Percentiles rank a stretch among this genome's conserved stretches.
phyloP scores from a whole-genome alignment of 2,113 vertebrate genomes.

The Steatornis caripensis region DNA sequence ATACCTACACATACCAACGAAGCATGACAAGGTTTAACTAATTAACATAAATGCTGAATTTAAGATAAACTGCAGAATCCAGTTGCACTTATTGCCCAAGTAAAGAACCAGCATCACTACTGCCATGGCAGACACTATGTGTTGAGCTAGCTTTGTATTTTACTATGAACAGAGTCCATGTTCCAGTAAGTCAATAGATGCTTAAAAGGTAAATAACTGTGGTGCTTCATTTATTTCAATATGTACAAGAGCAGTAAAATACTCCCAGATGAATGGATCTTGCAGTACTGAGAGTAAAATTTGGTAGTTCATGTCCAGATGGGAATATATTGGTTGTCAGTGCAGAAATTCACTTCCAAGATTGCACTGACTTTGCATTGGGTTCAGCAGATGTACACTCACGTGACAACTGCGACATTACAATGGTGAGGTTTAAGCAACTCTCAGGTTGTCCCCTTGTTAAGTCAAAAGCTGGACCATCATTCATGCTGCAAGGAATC shows the following conservation, averaged over 20 bases:
- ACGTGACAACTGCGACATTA: background rate
- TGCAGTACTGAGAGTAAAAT: background rate
- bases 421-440: background rate
- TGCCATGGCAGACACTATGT: background rate
- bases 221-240: background rate
- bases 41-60: background rate
- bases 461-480: background rate
- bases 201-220: background rate
- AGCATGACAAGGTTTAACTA: background rate
- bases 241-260: background rate
- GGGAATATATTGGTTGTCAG: background rate
- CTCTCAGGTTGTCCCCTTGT: background rate
- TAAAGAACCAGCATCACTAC: background rate
- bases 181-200: background rate
- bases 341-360: background rate
- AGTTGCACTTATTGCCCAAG: background rate
- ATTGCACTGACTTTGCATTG: background rate
- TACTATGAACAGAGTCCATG: background rate
- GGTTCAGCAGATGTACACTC: background rate
- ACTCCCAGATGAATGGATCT: background rate
- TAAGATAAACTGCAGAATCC: background rate
- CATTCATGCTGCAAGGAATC: background rate
- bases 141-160: background rate
- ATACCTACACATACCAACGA: background rate
- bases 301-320: background rate